Percentiles rank a stretch among this genome's conserved stretches.
Conservation (phyloP, 2,113 vertebrate species). For the Phrynosoma platyrhinos region DNA sequence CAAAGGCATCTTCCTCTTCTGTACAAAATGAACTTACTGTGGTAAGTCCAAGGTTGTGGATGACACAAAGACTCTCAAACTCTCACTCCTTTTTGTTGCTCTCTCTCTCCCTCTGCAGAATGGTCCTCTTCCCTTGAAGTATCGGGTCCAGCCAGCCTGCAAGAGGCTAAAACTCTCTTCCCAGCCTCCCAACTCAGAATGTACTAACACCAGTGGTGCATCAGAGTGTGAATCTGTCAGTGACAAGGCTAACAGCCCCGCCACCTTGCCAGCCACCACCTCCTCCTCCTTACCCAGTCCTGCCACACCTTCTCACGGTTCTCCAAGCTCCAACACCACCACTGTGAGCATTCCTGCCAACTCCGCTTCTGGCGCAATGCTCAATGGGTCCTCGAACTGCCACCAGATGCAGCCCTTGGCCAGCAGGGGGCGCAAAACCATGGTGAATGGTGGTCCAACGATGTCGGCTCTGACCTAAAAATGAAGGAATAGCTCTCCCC, state of each 20-base stretch:
- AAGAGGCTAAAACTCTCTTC: conserved; percentile 83
- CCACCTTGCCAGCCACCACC: conserved; percentile 78
- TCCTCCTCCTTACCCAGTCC: conserved; percentile 84
- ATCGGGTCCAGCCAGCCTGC: conserved; percentile 88
- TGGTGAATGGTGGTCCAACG: conserved; percentile 81
- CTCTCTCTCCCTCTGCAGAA: conserved; percentile 73
- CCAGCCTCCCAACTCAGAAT: conserved; percentile 80
- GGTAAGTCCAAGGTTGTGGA: neutral
- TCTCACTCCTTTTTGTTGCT: neutral
- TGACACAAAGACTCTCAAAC: neutral
- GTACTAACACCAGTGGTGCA: conserved; percentile 86
- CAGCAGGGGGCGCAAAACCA: conserved; percentile 83
- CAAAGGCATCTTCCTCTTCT: too few relatives aligned
- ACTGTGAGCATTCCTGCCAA: conserved; percentile 69
- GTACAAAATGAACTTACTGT: too few relatives aligned
- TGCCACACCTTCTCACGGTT: conserved; percentile 76
- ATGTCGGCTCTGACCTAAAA: conserved; percentile 83
- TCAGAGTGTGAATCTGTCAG: conserved; percentile 92
- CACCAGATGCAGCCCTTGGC: conserved; percentile 76
- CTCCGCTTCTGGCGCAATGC: conserved; percentile 52
- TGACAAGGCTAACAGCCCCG: conserved; percentile 90
- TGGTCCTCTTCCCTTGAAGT: conserved; percentile 90
- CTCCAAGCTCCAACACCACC: conserved; percentile 79
- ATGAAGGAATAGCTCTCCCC: neutral
- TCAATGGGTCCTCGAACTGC: conserved; percentile 84